Evolutionary conservation across 2,113 vertebrate species (phyloP).

Genomic region (Muscicapa adusta): DNA sequence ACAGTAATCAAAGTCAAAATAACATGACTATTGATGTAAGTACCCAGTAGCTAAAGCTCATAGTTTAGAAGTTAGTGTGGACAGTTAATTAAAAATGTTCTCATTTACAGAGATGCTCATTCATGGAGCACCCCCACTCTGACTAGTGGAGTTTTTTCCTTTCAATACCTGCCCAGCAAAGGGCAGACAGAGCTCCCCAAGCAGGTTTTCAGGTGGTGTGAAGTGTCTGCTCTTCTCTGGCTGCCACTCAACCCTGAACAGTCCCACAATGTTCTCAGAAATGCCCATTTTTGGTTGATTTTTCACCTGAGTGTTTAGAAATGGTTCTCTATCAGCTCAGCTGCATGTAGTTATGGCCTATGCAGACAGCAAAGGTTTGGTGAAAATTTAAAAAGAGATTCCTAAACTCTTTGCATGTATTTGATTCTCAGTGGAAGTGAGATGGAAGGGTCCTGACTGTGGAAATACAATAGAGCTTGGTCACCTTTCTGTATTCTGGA

Average conservation of each 20-base stretch:
- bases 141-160: not conserved
- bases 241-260: not conserved
- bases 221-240: not conserved
- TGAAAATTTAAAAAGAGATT: not conserved
- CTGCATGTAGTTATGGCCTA: not conserved
- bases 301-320: not conserved
- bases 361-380: not conserved
- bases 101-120: not conserved
- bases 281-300: rapidly evolving
- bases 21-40: not conserved
- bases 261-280: not conserved
- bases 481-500: not conserved
- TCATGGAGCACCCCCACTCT: not conserved
- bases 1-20: not conserved
- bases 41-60: not conserved
- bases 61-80: not conserved
- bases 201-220: not conserved
- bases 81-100: not conserved
- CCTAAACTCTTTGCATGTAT: not conserved
- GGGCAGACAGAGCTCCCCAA: not conserved
- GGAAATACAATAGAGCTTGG: not conserved
- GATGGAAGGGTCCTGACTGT: not conserved
- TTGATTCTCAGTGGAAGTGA: not conserved
- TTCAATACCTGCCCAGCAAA: not conserved
- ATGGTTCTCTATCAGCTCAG: not conserved